These are phyloP conservation scores for Cydia splendana DNA, from an alignment of 1,140 invertebrate genomes.

Conservation along the genomic window DNA sequence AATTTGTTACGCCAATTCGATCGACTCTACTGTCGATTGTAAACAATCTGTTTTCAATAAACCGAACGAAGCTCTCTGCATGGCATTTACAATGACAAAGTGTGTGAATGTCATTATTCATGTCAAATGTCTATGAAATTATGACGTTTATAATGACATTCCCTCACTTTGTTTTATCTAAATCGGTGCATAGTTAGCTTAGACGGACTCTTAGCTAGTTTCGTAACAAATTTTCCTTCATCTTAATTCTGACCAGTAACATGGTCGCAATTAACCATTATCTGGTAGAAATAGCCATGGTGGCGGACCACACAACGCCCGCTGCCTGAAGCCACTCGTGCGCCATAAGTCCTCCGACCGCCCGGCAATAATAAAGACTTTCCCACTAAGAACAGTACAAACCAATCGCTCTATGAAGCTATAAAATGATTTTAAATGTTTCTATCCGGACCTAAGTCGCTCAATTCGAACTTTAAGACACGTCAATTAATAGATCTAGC, in stretches of 20 bases:
- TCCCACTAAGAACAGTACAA: conserved; percentile 39
- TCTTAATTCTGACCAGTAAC: conserved; percentile 10
- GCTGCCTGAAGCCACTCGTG: conserved; percentile 66
- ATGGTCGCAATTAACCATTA: conserved; percentile 49
- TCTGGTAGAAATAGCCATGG: conserved; percentile 45
- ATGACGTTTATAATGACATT: too few species aligned
- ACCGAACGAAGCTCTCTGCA: too few species aligned
- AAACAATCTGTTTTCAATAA: conserved; percentile 4
- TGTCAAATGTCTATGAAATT: too few species aligned
- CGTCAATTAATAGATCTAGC: too few species aligned
- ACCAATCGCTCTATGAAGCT: conserved; percentile 62
- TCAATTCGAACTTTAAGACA: too few species aligned
- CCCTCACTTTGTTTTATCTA: too few species aligned
- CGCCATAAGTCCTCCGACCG: conserved; percentile 57
- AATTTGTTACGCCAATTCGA: too few species aligned
- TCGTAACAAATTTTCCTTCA: conserved; percentile 33
- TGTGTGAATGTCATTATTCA: too few species aligned
- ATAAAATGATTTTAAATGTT: conserved; percentile 63
- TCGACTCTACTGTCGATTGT: not conserved
- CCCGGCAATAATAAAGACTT: conserved; percentile 57
- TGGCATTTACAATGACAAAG: too few species aligned
- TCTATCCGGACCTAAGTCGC: conserved; percentile 39
- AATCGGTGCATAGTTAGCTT: too few species aligned
- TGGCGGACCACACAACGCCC: conserved; percentile 60
- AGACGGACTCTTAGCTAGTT: conserved; percentile 12